Percentiles rank a stretch among this genome's conserved stretches.
Evolutionary conservation across 2,888 invertebrate species (phyloP).

Genomic region (Orchesella flavescens): DNA sequence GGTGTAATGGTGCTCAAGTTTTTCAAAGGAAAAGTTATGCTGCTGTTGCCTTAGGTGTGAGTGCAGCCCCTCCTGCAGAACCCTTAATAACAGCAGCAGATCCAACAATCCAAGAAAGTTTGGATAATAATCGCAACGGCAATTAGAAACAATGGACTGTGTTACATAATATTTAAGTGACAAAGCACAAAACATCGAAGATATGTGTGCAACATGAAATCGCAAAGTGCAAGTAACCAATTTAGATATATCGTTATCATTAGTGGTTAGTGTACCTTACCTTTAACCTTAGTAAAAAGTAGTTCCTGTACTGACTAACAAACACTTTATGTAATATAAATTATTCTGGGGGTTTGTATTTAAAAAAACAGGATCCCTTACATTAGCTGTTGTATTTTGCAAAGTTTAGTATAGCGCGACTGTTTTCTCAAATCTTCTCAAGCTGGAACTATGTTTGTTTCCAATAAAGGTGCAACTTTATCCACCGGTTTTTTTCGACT

Average conservation of each 20-base stretch:
- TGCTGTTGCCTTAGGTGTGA: slow-evolving; percentile 54
- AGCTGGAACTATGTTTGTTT: no score
- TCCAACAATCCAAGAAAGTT: slow-evolving; percentile 51
- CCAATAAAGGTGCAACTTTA: no score
- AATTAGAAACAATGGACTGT: slow-evolving; percentile 45
- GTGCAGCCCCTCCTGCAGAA: slow-evolving; percentile 10
- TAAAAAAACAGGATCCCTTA: no score
- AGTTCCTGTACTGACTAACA: no score
- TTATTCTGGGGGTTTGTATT: no score
- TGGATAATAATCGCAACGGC: slow-evolving; percentile 52
- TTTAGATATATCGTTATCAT: background rate
- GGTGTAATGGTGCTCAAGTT: slow-evolving; percentile 48
- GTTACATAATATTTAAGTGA: slow-evolving; percentile 24
- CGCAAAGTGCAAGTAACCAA: background rate
- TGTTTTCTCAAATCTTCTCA: no score
- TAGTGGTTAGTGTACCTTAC: no score
- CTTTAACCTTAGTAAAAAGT: no score
- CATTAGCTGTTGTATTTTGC: no score
- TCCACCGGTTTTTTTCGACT: no score
- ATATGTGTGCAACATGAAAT: background rate
- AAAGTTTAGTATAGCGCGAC: no score
- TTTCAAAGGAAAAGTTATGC: slow-evolving; percentile 63
- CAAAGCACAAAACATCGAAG: slow-evolving; percentile 5
- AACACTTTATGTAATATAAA: no score
- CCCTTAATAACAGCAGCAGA: slow-evolving; percentile 39